These are phyloP conservation scores for Pica pica DNA, from an alignment of 2,113 vertebrate genomes.

Conservation along the genomic window DNA sequence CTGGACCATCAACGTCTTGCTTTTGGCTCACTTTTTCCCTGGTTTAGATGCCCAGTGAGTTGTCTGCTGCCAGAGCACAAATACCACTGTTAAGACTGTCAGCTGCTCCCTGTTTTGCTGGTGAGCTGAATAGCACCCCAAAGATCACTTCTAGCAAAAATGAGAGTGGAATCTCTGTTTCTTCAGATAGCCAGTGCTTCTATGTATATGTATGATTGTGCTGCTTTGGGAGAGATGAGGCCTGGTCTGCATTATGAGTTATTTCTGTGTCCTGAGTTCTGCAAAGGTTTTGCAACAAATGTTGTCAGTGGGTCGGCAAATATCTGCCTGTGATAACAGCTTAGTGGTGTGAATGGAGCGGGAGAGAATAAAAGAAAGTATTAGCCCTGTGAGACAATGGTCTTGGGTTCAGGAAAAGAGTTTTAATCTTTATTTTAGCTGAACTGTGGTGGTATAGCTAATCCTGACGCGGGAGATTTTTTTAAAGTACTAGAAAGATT, in stretches of 20 bases:
- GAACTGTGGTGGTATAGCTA: not conserved
- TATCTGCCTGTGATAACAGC: not conserved
- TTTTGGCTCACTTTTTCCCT: not conserved
- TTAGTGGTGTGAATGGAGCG: not conserved
- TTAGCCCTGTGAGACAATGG: not conserved
- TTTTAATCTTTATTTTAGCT: not conserved
- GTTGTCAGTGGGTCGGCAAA: not conserved
- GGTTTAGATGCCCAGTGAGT: accelerated
- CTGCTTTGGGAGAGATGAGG: not conserved
- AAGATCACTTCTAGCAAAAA: not conserved
- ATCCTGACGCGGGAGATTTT: not conserved
- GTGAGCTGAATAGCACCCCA: not conserved
- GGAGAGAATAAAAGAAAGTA: not conserved
- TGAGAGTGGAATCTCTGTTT: not conserved
- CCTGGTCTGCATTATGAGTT: not conserved
- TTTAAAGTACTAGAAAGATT: not conserved
- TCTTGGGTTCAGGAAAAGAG: not conserved
- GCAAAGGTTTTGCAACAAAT: not conserved
- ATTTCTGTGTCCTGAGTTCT: not conserved
- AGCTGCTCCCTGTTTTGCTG: not conserved
- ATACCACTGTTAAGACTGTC: not conserved
- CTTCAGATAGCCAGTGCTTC: not conserved
- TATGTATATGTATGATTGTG: not conserved
- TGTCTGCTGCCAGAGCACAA: not conserved
- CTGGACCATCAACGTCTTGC: accelerated